Evolutionary conservation across 2,113 vertebrate genomes (phyloP), one percentile per base, ranked within the genome.

Genomic region (Capreolus pygargus): DNA sequence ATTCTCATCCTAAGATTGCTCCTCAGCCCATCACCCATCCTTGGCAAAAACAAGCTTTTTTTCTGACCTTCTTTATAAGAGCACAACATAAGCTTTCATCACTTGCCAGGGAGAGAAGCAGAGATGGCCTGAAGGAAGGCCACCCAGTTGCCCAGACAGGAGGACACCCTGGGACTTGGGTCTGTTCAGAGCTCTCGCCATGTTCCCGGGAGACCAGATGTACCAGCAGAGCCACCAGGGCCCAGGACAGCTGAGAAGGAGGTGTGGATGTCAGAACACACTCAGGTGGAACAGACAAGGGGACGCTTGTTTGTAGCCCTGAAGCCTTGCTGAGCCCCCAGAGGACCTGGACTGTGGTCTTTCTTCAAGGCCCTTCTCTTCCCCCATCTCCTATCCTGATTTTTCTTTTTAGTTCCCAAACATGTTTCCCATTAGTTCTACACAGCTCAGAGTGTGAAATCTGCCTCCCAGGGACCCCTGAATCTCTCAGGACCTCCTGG

Each of bases 201-300:
- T 0, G 0, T 33, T 64, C 6, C 43, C 6, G 9, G 3, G 61
- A 57, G 61, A 33, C 33, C 33, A n/a, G 58, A 61, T 0, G 1
- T 3, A 6, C 10, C 10, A 33, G 39, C 83, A 57, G 13, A 33
- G 43, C 33, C 21, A 12, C 52, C 6, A 7, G 36, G 33, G 50
- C 60, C 39, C 30, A 13, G 14, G 54, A 36, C 6, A 33, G 52
- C 16, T 52, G 61, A 15, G 58, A 39, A 92, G 58, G 39, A 67
- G 25, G 58, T 4, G 33, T 57, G 84, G 74, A 12, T 23, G 21
- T 47, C 7, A 8, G 74, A 52, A 39, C 9, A 1, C 19, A 47
- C 17, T 16, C 0, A 1, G 25, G 14, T 81, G 54, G 39, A 15
- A 23, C 8, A 5, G 57, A 79, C 60, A 33, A 1, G 8, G 36